Evolutionary conservation across 2,888 invertebrate species (phyloP), one percentile per base, ranked within the genome.

Genomic region (Polia nebulosa): DNA sequence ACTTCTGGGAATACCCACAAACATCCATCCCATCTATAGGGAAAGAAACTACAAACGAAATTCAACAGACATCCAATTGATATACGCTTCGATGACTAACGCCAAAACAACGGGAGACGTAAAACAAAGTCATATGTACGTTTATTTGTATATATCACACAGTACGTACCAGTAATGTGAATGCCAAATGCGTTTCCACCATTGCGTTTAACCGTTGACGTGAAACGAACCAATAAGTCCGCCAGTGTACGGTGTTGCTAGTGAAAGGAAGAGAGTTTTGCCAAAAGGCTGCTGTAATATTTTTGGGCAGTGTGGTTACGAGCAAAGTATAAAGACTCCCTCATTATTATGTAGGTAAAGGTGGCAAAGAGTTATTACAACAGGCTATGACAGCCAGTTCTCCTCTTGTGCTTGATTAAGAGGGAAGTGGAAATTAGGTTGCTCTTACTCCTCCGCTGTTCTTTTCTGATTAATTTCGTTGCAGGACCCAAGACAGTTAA

Each of bases 91-190:
- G 27, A 63, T 76, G 76, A 76, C 56, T 76, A 68, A 76, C 20
- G 9, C 56, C 11, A n/a, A 53, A 76, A 25, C 32, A 57, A 45
- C 57, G 1, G 49, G 13, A 52, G 45, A 58, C 58, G n/a, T 61
- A 59, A 67, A 67, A 76, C 66, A 61, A 72, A 72, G 51, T 63
- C 15, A 17, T 15, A 15, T 20, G 4, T 45, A 32, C 13, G 4
- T 34, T 13, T 59, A 27, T 49, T 34, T 25, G 29, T 53, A 53
- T 70, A 72, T 66, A 53, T 57, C 45, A 72, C 57, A 27, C 8
- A 22, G 64, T 85, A 91, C 91, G 69, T 86, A 92, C 91, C 89
- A 91, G 74, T 85, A 87, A 82, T 74, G 84, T 70, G 78, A 89
- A 80, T 78, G 87, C 80, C 79, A 87, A 85, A 84, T 85, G 85